A percentile compares a stretch with the other conserved stretches of the same genome.
phyloP scores from a whole-genome alignment of 1,140 invertebrate species.

The Galendromus occidentalis region DNA sequence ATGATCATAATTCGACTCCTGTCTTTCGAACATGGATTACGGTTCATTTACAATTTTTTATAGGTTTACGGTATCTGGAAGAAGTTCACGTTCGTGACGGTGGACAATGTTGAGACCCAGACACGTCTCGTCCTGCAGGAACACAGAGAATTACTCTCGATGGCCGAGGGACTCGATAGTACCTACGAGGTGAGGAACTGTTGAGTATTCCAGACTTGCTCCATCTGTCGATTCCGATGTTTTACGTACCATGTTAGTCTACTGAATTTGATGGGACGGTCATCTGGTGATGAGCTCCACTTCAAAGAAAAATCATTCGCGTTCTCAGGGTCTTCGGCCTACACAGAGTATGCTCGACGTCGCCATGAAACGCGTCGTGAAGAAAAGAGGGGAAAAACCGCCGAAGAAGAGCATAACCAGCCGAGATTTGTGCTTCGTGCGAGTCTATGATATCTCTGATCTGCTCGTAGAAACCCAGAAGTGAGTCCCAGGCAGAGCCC shows the following conservation, averaged over 20 bases:
- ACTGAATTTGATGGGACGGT: too few species aligned
- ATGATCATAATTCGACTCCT: too few species aligned
- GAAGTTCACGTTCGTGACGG: background rate
- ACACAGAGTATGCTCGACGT: background rate
- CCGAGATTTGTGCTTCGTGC: background rate
- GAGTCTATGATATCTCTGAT: background rate
- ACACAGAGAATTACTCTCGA: background rate
- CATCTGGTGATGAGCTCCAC: background rate
- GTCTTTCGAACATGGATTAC: too few species aligned
- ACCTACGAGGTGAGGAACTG: background rate
- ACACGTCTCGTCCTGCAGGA: background rate
- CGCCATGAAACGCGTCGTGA: background rate
- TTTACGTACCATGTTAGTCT: too few species aligned
- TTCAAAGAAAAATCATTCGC: background rate
- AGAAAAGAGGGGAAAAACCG: background rate
- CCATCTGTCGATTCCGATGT: background rate
- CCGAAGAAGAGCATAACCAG: background rate
- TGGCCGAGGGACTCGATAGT: background rate
- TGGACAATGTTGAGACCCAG: background rate
- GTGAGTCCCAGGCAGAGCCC: background rate
- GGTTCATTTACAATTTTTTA: too few species aligned
- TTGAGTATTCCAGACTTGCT: background rate
- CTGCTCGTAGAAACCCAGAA: background rate
- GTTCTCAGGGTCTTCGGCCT: background rate
- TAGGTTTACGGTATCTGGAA: background rate